These are phyloP conservation scores for Echinops telfairi DNA, from an alignment of 2,113 vertebrate genomes.

Conservation along the genomic window DNA sequence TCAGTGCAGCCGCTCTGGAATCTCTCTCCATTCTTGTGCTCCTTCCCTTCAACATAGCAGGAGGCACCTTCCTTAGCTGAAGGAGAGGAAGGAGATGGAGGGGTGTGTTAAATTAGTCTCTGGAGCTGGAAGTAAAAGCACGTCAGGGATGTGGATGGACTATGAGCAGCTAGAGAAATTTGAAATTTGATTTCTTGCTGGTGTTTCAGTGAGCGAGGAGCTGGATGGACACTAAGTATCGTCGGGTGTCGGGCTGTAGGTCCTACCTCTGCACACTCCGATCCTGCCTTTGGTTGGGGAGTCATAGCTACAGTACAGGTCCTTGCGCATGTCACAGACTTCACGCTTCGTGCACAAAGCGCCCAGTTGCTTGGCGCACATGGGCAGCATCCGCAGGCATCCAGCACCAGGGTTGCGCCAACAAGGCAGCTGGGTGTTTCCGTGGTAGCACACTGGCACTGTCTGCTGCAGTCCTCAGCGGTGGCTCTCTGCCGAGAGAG, in stretches of 20 bases:
- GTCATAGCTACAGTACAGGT: constrained; percentile 96
- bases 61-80: constrained; percentile 96
- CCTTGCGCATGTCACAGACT: constrained; percentile 96
- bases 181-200: no score
- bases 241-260: background rate
- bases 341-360: constrained; percentile 96
- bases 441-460: constrained; percentile 90
- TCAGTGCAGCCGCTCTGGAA: constrained; percentile 97
- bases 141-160: background rate
- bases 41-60: constrained; percentile 94
- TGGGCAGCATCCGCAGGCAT: constrained; percentile 97
- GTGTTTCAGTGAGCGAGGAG: no score
- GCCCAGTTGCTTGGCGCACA: constrained; percentile 98
- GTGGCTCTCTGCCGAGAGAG: constrained; percentile 85
- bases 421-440: constrained; percentile 89
- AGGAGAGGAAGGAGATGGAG: background rate
- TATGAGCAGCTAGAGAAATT: background rate
- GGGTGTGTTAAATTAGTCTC: background rate
- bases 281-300: constrained; percentile 94
- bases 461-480: constrained; percentile 93
- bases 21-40: constrained; percentile 83
- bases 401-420: constrained; percentile 94
- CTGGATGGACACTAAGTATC: background rate
- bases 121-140: background rate
- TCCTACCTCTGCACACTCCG: constrained; percentile 97